Base-by-base conservation (phyloP, 2,888 invertebrate species). In the Oscheius sp. region DNA sequence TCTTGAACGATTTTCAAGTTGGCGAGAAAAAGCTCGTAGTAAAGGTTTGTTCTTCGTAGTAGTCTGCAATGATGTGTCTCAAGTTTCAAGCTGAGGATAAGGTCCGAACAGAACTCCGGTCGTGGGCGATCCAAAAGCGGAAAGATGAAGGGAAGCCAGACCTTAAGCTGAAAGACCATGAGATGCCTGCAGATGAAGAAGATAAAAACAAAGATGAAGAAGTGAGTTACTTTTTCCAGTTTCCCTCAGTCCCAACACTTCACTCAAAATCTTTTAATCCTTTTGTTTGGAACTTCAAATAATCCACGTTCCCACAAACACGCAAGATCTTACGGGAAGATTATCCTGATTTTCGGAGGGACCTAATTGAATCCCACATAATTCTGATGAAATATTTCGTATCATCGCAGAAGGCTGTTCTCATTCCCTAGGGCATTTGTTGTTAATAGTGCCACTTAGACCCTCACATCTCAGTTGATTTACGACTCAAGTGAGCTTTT, bases 11-110 rank as follows among this genome's bases (percentile, higher is more conserved):
- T 83, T 91, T 94, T 88, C 91, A 92, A 88, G 91, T 99, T 63
- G 94, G 93, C 69, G 96, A 94, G 81, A 95, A 94, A 89, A 92
- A 92, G 86, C 90, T 99, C 81, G 93, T 97, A 70, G 96, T 96
- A 75, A 87, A 89, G 86, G 83, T 83, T 6, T 6, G 70, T 42
- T 50, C 58, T 50, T n/a, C n/a, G n/a, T n/a, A n/a, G n/a, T n/a
- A n/a, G n/a, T n/a, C n/a, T n/a, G n/a, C n/a, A n/a, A n/a, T n/a
- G n/a, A n/a, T n/a, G 45, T 29, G 12, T 58, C 15, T 25, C 66
- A 25, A 50, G 17, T 70, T 74, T 50, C 57, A 81, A 79, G 78
- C 77, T 4, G 81, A 81, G 58, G 81, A 80, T 20, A 81, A 81
- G 71, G 73, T 76, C 5, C 67, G 71, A 2, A 61, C 37, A 1